Evolutionary conservation across 2,113 vertebrate species (phyloP).

Genomic region (Arenaria interpres): DNA sequence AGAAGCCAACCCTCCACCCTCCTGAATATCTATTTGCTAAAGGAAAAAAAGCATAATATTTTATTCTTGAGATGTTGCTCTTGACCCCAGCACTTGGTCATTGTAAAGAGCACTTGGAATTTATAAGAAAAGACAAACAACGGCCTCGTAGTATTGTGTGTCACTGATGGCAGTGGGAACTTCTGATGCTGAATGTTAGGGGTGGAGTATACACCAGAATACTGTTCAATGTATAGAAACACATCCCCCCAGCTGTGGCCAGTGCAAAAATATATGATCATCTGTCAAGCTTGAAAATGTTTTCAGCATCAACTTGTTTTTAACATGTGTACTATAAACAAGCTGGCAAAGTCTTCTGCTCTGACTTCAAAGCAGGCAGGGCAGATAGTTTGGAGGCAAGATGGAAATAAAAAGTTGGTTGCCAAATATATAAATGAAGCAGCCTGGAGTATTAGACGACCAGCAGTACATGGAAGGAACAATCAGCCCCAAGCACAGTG

Average conservation of each 20-base stretch:
- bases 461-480: neutral
- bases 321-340: neutral
- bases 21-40: neutral
- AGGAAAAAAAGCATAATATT: neutral
- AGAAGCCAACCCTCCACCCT: neutral
- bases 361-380: neutral
- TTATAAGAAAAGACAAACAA: neutral
- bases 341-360: neutral
- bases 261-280: neutral
- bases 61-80: neutral
- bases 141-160: rapidly evolving
- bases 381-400: neutral
- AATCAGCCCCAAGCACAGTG: neutral
- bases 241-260: neutral
- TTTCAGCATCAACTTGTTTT: neutral
- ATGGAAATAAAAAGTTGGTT: neutral
- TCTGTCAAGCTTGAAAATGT: neutral
- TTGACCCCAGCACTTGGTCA: neutral
- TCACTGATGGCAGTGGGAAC: neutral
- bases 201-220: neutral
- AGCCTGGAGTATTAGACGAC: neutral
- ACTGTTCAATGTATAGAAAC: neutral
- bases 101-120: neutral
- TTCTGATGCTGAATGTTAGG: neutral
- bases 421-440: neutral